These are phyloP conservation scores for Gambusia yucatana DNA, from an alignment of 2,797 vertebrate genomes.

Conservation along the genomic window DNA sequence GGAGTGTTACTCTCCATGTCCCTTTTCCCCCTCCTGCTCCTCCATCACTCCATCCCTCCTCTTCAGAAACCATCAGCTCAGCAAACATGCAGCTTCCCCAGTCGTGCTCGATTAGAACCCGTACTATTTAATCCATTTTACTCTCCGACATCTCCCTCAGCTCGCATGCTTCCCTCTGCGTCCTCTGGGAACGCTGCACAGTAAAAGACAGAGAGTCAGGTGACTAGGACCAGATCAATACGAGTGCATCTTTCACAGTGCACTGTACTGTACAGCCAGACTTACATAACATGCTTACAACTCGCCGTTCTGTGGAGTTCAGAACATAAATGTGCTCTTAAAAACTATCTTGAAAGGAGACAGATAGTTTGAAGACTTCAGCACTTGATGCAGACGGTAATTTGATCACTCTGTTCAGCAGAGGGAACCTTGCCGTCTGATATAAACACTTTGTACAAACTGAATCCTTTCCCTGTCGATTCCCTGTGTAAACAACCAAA, in stretches of 20 bases:
- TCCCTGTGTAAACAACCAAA: conserved; percentile 24
- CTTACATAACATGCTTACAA: conserved; percentile 69
- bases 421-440: conserved; percentile 46
- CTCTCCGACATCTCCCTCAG: conserved; percentile 19
- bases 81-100: conserved; percentile 38
- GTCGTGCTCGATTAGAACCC: conserved; percentile 42
- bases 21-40: conserved; percentile 15
- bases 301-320: conserved; percentile 30
- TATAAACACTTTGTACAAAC: conserved; percentile 52
- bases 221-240: conserved; percentile 74
- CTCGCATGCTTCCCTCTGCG: conserved; percentile 25
- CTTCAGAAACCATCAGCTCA: conserved; percentile 44
- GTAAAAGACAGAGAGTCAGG: conserved; percentile 67
- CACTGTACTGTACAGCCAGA: conserved; percentile 67
- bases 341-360: conserved; percentile 23
- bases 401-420: conserved; percentile 56
- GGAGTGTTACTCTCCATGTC: conserved; percentile 20
- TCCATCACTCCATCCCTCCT: conserved; percentile 38
- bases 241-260: conserved; percentile 66
- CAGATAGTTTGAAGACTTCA: conserved; percentile 41
- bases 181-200: conserved; percentile 51
- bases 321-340: conserved; percentile 20
- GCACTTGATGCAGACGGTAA: conserved; percentile 50
- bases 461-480: conserved; percentile 48
- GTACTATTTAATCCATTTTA: conserved; percentile 29